Percentiles rank a stretch among this genome's conserved stretches.
Conservation (phyloP, 2,797 vertebrate species). For the Neosilurus mollespiculum region DNA sequence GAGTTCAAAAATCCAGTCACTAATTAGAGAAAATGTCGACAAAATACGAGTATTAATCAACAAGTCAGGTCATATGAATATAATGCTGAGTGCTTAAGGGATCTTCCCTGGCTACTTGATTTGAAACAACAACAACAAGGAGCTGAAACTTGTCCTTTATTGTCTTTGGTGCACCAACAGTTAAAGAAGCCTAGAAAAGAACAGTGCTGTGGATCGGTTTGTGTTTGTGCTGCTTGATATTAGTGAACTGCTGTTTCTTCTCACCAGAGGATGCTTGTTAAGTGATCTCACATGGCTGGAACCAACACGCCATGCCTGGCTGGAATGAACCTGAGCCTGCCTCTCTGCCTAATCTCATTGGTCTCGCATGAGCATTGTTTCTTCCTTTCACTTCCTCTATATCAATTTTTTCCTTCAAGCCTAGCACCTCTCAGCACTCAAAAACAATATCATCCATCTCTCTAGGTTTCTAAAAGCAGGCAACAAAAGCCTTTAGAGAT, state of each 20-base stretch:
- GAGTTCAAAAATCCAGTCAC: not conserved
- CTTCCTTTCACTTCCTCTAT: conserved; percentile 17
- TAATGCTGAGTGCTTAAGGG: not conserved
- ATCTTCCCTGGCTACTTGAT: not conserved
- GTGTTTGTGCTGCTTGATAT: conserved; percentile 39
- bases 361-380: conserved; percentile 26
- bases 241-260: conserved; percentile 22
- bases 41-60: not conserved
- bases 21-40: not conserved
- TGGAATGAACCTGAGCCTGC: conserved; percentile 31
- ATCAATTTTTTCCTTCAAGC: not conserved
- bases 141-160: not conserved
- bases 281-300: conserved; percentile 33
- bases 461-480: conserved; percentile 9
- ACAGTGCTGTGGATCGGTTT: conserved; percentile 13
- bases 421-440: not conserved
- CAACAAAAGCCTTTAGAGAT: not conserved
- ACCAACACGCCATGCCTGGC: conserved; percentile 16
- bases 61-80: not conserved
- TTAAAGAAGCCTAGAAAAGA: conserved; percentile 34
- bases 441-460: not conserved
- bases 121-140: not conserved
- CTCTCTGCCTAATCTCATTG: conserved; percentile 28
- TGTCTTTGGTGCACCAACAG: not conserved
- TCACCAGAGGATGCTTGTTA: conserved; percentile 42